Percentiles rank a stretch among this genome's conserved stretches.
Conservation (phyloP, 2,113 vertebrate genomes). For the Cairina moschata region DNA sequence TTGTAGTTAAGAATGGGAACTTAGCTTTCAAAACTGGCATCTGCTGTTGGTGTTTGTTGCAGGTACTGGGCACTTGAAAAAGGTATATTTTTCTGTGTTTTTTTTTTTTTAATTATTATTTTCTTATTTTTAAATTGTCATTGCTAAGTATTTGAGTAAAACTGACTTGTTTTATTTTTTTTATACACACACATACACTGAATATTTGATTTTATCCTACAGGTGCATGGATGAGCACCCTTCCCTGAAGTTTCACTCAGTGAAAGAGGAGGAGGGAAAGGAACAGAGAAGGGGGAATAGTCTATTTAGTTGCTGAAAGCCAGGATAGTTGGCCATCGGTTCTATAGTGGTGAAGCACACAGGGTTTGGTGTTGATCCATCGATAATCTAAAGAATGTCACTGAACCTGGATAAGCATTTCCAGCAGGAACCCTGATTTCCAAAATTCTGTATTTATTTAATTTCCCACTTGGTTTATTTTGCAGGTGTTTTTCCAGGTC, state of each 20-base stretch:
- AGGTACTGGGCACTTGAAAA: neutral
- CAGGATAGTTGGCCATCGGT: neutral
- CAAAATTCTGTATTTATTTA: neutral
- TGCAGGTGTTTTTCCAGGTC: slow-evolving; percentile 97
- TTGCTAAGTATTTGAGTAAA: neutral
- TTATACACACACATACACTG: neutral
- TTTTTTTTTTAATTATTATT: neutral
- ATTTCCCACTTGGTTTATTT: slow-evolving; percentile 52
- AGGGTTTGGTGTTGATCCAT: neutral
- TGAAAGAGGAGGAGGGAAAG: neutral
- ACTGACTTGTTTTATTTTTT: neutral
- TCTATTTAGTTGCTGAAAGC: neutral
- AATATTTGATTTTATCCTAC: neutral
- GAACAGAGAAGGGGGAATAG: neutral
- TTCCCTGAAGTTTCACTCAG: neutral
- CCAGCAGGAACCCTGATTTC: neutral
- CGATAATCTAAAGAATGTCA: neutral
- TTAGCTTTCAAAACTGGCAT: neutral
- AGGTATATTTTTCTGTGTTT: neutral
- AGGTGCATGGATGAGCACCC: neutral
- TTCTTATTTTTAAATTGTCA: neutral
- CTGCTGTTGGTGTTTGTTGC: neutral
- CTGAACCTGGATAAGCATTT: neutral
- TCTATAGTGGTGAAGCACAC: neutral
- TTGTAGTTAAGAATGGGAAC: neutral